A percentile compares a stretch with the other conserved stretches of the same genome.
Conservation (phyloP, 2,888 invertebrate genomes). For the Galerucella pusilla region DNA sequence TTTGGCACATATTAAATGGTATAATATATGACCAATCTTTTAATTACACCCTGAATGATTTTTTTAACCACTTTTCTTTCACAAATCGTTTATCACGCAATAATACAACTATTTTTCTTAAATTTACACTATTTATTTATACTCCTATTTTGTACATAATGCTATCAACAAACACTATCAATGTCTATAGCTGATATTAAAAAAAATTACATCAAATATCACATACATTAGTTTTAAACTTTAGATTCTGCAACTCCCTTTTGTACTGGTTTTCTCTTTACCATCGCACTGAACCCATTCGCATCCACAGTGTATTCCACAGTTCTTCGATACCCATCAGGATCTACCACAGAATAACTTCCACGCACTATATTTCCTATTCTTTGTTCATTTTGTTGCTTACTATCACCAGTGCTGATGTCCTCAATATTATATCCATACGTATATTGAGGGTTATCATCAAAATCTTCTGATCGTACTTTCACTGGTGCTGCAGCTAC, state of each 20-base stretch:
- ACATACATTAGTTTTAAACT: neutral
- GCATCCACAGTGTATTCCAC: conserved; percentile 71
- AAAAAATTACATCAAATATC: neutral
- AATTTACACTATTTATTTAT: neutral
- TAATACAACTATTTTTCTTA: neutral
- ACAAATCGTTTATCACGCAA: neutral
- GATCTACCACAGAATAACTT: conserved; percentile 67
- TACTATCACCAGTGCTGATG: conserved; percentile 67
- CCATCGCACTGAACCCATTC: conserved; percentile 74
- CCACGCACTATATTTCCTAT: conserved; percentile 70
- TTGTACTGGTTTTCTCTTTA: conserved; percentile 71
- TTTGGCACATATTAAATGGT: too few species aligned
- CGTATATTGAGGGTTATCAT: conserved; percentile 70
- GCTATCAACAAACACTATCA: neutral
- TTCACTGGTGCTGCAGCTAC: too few species aligned
- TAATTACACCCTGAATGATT: too few species aligned
- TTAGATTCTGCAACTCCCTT: conserved; percentile 23
- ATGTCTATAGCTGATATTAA: neutral
- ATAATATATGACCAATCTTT: too few species aligned
- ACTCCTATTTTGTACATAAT: neutral
- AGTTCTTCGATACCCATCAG: conserved; percentile 68
- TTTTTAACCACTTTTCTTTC: too few species aligned
- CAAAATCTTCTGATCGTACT: conserved; percentile 53
- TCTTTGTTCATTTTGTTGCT: conserved; percentile 59
- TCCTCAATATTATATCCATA: conserved; percentile 70